Base-by-base conservation (phyloP, 1,140 invertebrate genomes). In the Caenorhabditis remanei region DNA sequence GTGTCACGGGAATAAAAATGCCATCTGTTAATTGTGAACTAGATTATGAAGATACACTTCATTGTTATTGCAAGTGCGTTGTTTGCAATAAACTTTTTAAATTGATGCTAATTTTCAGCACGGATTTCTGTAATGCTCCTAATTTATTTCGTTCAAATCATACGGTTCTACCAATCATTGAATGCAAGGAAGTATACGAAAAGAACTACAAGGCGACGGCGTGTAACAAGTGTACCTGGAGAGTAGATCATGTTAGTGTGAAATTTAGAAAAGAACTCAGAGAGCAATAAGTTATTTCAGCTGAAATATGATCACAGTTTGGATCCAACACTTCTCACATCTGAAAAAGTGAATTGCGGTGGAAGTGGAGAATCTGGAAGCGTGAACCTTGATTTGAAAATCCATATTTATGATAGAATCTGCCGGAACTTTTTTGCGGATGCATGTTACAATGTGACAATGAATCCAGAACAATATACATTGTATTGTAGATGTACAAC, bases 171-270 rank as follows among this genome's bases (percentile, higher is more conserved):
- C 65, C 65, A 19, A 71, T n/a, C 1, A 71, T 71, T 71, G 65
- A 71, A 46, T 71, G 65, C 41, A 71, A 71, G 46, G 19, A 46
- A 71, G 65, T 71, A 8, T 43, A 19, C 7, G 14, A 43, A 19
- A 46, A 71, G 19, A 41, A 71, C 14, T 71, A 71, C 19, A 71
- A 19, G 46, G 40, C 65, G 4, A 41, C 65, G 4, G 65, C 65
- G 4, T 71, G 65, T 46, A 71, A 71, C 24, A 71, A 71, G 46
- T 71, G 65, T 16, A 71, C 14, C 1, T 71, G 65, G 65, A 43
- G 16, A 43, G 19, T 71, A 7, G 21, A 43, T 46, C 46, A 71
- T 71, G 65, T 71, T 43, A 19, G 65, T 32, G 2, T 11, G 6
- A 13, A 19, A 2, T 8, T 65, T 65, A 9, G 24, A 65, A 65